A percentile compares a stretch with the other conserved stretches of the same genome.
These are phyloP conservation scores for Apoderus coryli DNA, from an alignment of 2,888 invertebrate genomes.

Conservation along the genomic window DNA sequence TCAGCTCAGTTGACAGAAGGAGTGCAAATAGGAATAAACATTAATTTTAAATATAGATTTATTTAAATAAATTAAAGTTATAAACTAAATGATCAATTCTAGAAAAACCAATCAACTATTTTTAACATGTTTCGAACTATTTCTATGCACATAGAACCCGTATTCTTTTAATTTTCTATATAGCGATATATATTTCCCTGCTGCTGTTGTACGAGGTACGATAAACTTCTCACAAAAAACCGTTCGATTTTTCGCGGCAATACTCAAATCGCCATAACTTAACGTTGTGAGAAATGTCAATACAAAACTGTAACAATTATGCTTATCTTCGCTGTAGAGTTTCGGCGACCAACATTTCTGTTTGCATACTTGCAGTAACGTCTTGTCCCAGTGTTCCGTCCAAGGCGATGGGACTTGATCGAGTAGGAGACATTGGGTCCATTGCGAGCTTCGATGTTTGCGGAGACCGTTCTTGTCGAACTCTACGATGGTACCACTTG, in stretches of 20 bases:
- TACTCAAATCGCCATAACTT: constrained; percentile 53
- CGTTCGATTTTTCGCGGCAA: constrained; percentile 50
- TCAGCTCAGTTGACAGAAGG: no score
- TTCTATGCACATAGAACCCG: constrained; percentile 37
- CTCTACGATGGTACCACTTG: constrained; percentile 64
- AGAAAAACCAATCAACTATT: no score
- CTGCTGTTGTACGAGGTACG: constrained; percentile 65
- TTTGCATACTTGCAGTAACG: constrained; percentile 45
- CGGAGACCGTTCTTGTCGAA: constrained; percentile 68
- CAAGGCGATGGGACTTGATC: constrained; percentile 48
- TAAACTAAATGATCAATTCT: no score
- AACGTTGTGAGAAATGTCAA: constrained; percentile 62
- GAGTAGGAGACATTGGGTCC: constrained; percentile 56
- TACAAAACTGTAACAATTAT: constrained; percentile 82
- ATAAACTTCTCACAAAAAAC: constrained; percentile 69
- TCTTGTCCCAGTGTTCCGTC: constrained; percentile 55
- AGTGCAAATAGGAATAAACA: no score
- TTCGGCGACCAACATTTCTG: constrained; percentile 49
- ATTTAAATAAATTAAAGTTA: no score
- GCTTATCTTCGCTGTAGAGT: constrained; percentile 57
- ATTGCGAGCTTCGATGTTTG: constrained; percentile 36
- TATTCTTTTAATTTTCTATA: constrained; percentile 53
- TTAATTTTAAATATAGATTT: no score
- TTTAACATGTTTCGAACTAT: no score
- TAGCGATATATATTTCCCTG: constrained; percentile 71